A percentile compares a stretch with the other conserved stretches of the same genome.
These are phyloP conservation scores for Artibeus jamaicensis DNA, from an alignment of 2,797 vertebrate species.

Conservation along the genomic window DNA sequence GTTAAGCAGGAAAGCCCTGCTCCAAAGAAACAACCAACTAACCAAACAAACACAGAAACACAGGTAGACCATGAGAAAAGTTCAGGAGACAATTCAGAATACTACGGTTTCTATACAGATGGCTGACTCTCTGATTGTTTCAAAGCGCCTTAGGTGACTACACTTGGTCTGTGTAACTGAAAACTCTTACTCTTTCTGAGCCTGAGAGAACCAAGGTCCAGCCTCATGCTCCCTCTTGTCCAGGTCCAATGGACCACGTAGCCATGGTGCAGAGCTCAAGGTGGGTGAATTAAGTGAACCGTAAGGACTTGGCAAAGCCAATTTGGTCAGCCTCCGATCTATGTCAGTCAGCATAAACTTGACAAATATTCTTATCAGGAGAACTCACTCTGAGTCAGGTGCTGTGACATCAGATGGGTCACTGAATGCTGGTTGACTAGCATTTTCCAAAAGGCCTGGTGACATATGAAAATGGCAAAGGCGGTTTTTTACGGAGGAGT, in stretches of 20 bases:
- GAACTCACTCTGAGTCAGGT: background rate
- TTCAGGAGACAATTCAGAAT: background rate
- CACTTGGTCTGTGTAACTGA: background rate
- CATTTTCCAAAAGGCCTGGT: background rate
- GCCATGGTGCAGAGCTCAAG: background rate
- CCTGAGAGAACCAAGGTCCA: background rate
- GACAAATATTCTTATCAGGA: background rate
- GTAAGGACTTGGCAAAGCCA: background rate
- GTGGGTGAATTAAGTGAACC: background rate
- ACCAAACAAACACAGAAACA: background rate
- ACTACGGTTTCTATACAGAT: background rate
- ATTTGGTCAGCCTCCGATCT: background rate
- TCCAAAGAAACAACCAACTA: background rate
- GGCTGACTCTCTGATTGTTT: background rate
- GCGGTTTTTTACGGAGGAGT: background rate
- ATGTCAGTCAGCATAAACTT: background rate
- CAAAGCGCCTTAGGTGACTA: background rate
- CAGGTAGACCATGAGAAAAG: background rate
- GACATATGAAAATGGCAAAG: background rate
- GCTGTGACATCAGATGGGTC: background rate
- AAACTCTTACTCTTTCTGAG: background rate
- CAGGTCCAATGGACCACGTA: background rate
- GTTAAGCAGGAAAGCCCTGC: background rate
- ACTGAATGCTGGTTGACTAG: background rate
- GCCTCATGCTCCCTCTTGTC: background rate